Conservation (phyloP, 2,888 invertebrate species). For the Aphidoletes aphidimyza region DNA sequence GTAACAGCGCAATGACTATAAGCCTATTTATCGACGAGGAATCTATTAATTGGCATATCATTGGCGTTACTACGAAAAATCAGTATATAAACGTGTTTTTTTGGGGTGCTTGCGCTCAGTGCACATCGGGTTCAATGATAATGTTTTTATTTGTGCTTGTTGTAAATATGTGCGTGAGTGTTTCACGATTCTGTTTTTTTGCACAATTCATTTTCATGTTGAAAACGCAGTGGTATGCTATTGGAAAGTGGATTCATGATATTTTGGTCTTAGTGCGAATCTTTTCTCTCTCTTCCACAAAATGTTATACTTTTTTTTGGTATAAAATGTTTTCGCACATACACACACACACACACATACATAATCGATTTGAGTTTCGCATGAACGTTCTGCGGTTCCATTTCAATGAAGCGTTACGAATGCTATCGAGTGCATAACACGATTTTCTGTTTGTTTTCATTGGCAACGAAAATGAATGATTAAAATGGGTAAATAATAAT, state of each 20-base stretch:
- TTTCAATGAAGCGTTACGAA: slow-evolving; percentile 53
- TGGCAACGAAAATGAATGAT: slow-evolving; percentile 47
- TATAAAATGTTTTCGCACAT: background rate
- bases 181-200: background rate
- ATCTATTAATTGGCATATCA: slow-evolving; percentile 44
- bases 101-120: background rate
- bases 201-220: background rate
- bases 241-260: slow-evolving; percentile 53
- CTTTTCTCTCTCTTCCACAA: background rate
- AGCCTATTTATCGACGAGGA: background rate
- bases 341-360: no score
- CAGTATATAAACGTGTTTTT: background rate
- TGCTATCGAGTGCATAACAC: slow-evolving; percentile 53
- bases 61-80: background rate
- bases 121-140: slow-evolving; percentile 45
- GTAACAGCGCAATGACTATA: background rate
- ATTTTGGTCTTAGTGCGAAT: slow-evolving; percentile 9
- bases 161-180: background rate
- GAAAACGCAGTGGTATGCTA: slow-evolving; percentile 5
- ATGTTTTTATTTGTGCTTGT: background rate
- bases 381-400: slow-evolving; percentile 51
- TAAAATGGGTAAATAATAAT: slow-evolving; percentile 49
- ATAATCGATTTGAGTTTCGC: slow-evolving; percentile 29
- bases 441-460: slow-evolving; percentile 50
- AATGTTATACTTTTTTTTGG: background rate